Base-by-base conservation (phyloP, 2,797 vertebrate species). In the Pangasius djambal region DNA sequence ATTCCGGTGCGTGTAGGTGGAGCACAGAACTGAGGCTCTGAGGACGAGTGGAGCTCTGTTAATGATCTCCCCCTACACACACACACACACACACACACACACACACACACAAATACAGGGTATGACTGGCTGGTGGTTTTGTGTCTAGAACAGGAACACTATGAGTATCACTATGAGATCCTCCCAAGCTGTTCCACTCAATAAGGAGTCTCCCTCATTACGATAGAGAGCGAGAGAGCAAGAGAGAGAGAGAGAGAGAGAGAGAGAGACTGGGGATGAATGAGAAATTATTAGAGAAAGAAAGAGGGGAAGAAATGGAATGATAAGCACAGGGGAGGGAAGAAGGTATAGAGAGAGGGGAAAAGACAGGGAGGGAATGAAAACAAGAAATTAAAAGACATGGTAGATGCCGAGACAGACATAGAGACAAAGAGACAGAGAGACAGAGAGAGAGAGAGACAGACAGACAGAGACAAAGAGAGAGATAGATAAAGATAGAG, bases 1-100 rank as follows among this genome's bases (percentile, higher is more conserved):
- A 94, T 95, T 94, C 94, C 94, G 88, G 83, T 28, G 75, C 31
- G 90, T 75, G 94, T 93, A 91, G 93, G 93, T 89, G 92, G 93
- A 88, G 92, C 82, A 67, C 40, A 67, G 82, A 84, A 84, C 82
- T 48, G 59, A 83, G 37, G 90, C 95, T 90, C 91, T 90, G 91
- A 88, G 93, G 91, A 92, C 87, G 70, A 91, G 93, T 93, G 86
- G 88, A 90, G 89, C 86, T 81, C 87, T 91, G 86, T 92, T 91
- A 93, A 94, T 92, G 85, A 91, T 87, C 78, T 72, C 61, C 85
- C 75, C 88, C 82, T 70, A 90, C 89, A 50, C 89, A 87, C 69
- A 22, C 31, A 88, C 65, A 15, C n/a, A 82, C 40, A 88, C 57
- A 83, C 59, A 77, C 79, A 89, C 10, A 70, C 52, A 88, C 63